Base-by-base conservation (phyloP, 1,140 invertebrate genomes). In the Gryllus bimaculatus region DNA sequence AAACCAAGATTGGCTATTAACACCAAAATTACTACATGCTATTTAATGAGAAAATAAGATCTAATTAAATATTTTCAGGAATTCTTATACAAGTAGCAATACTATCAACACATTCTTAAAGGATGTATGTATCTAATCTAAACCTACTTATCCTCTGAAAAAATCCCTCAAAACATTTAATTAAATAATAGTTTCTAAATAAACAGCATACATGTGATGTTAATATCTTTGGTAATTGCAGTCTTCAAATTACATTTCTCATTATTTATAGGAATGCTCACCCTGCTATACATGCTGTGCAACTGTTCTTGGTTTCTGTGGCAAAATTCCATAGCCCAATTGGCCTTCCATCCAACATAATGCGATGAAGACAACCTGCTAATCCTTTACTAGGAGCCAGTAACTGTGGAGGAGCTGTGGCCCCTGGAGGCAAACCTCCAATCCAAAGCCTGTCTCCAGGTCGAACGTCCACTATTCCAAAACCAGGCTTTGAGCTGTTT, bases 241-340 rank as follows among this genome's bases (percentile, higher is more conserved):
- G 18, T 66, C 7, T 66, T 66, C 54, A 13, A 18, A 10, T 13
- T 66, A 75, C 5, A 26, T 47, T 26, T 26, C 8, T 75, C 8
- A 12, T 48, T 77, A 77, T 8, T 49, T 76, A 77, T n/a, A 15
- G 8, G 48, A 13, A 73, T 78, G 83, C 79, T 85, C 86, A 93
- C 91, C 93, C 93, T 86, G 93, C 91, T 13, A 90, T 90, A 81
- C 94, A 95, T 18, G 92, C 92, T 75, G 87, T 88, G 83, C 96
- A 98, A 8, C 90, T 90, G 79, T 88, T 88, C 81, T 13, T 13
- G 26, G 47, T 84, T 47, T 88, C 85, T 79, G 91, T 89, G 48
- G 88, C 87, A 84, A 97, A 98, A 85, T 97, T 95, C 94, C 95
- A 98, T 0, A 98, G 87, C 0, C 96, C 96, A 75, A 98, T 86